A percentile compares a stretch with the other conserved stretches of the same genome.
These are phyloP conservation scores for Pseudococcus viburni DNA, from an alignment of 2,888 invertebrate genomes.

Conservation along the genomic window DNA sequence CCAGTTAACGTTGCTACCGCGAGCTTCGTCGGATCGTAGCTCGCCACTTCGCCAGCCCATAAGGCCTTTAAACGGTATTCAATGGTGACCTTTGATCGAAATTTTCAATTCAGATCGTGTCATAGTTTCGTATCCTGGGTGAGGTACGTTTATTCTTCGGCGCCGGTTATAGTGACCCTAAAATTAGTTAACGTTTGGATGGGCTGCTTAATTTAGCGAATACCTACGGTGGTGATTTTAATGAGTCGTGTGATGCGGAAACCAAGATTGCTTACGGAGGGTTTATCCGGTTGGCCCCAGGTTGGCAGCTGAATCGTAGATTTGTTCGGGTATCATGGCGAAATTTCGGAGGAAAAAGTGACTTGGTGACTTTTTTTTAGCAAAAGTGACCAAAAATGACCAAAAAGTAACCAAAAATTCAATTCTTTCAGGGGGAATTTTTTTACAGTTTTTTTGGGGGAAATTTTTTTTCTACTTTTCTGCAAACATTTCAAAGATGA, in stretches of 20 bases:
- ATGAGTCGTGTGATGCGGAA: neutral
- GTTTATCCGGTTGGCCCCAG: neutral
- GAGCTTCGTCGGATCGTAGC: too few relatives aligned
- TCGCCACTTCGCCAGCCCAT: neutral
- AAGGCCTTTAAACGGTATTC: neutral
- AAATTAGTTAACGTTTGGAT: neutral
- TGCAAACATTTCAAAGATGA: too few relatives aligned
- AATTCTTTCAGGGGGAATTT: too few relatives aligned
- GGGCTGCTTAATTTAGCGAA: neutral
- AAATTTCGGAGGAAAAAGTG: too few relatives aligned
- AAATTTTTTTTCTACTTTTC: too few relatives aligned
- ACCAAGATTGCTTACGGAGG: neutral
- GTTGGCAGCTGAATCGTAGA: too few relatives aligned
- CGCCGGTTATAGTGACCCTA: neutral
- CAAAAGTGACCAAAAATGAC: too few relatives aligned
- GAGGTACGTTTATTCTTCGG: neutral
- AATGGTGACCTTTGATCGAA: constrained; percentile 1
- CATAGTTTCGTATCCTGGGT: neutral
- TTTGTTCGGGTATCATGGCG: too few relatives aligned
- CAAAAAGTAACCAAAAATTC: too few relatives aligned
- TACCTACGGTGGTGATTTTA: neutral
- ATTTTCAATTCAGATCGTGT: neutral
- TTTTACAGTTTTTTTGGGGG: too few relatives aligned
- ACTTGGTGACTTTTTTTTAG: too few relatives aligned
- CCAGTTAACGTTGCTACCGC: neutral